Evolutionary conservation across 2,888 invertebrate species (phyloP), one percentile per base, ranked within the genome.

Genomic region (Heliothis peltigera): DNA sequence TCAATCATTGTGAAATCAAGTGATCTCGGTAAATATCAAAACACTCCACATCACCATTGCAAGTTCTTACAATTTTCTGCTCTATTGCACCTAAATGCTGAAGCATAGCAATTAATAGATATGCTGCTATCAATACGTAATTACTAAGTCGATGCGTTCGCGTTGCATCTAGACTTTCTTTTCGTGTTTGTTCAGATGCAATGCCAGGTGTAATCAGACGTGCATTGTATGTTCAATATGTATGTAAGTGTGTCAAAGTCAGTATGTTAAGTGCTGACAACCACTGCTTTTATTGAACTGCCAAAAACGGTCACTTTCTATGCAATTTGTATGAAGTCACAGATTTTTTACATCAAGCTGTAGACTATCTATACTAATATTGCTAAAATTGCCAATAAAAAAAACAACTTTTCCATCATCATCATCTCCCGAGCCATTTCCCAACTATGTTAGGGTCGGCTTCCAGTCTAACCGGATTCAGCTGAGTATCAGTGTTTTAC

Each of bases 161-260:
- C 60, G 55, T 22, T 32, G 19, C 49, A 46, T n/a, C 2, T 21
- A 46, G n/a, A 19, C 44, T 70, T 70, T 64, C 66, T 19, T 70
- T 51, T 22, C 4, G 18, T 42, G 48, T 75, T 75, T 69, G 54
- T 66, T 63, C 70, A 79, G 72, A 57, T 77, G 76, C 54, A 60
- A 49, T 28, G 18, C 18, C 8, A 25, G 28, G 39, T 44, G 35
- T 17, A 22, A 53, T 35, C 49, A n/a, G 48, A 59, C 32, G 28
- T 69, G 15, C 28, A n/a, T 19, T 65, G 49, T 62, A 49, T 59
- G 39, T 46, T 46, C 60, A 52, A 18, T 18, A 56, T 25, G 32
- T 73, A 56, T 77, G 67, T n/a, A 64, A 54, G 54, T 73, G 59
- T 77, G 67, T 73, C 78, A 73, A 73, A 70, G 78, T 70, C 73